Percentiles rank a stretch among this genome's conserved stretches.
Conservation (phyloP, 1,140 invertebrate species). For the Dendrolimus kikuchii region DNA sequence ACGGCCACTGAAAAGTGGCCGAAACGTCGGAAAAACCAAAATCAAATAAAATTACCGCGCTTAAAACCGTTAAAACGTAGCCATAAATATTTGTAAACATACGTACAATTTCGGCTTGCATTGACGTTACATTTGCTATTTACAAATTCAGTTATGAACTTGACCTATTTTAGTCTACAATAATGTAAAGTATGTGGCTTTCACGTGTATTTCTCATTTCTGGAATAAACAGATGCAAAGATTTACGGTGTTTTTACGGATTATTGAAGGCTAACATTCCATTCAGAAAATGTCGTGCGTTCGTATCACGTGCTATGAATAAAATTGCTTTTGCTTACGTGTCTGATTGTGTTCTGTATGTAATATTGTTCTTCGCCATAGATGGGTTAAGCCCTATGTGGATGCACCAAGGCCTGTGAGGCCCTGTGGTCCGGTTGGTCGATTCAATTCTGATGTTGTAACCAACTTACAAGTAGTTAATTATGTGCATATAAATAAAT, state of each 20-base stretch:
- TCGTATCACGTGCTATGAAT: conserved; percentile 33
- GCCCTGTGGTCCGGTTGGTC: conserved; percentile 28
- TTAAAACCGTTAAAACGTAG: too few relatives aligned
- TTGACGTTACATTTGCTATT: conserved; percentile 6
- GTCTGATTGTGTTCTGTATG: conserved; percentile 25
- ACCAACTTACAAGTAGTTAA: background rate
- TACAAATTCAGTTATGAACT: conserved; percentile 11
- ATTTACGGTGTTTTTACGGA: conserved; percentile 3
- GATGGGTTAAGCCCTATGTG: conserved; percentile 26
- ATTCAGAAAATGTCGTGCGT: conserved; percentile 8
- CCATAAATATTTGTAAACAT: background rate
- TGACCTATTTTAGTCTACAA: conserved; percentile 25
- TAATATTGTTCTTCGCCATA: conserved; percentile 37
- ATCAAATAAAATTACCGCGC: too few relatives aligned
- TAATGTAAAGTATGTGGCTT: conserved; percentile 15
- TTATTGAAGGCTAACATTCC: conserved; percentile 4
- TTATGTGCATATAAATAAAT: too few relatives aligned
- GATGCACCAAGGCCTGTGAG: conserved; percentile 34
- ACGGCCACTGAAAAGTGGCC: too few relatives aligned
- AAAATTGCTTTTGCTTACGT: conserved; percentile 30
- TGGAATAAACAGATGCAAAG: conserved; percentile 9
- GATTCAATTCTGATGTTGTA: conserved; percentile 15
- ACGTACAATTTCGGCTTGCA: background rate
- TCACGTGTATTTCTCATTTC: conserved; percentile 13
- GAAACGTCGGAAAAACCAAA: too few relatives aligned